Evolutionary conservation across 2,797 vertebrate species (phyloP), one percentile per base, ranked within the genome.

Genomic region (Pseudochirops cupreus): DNA sequence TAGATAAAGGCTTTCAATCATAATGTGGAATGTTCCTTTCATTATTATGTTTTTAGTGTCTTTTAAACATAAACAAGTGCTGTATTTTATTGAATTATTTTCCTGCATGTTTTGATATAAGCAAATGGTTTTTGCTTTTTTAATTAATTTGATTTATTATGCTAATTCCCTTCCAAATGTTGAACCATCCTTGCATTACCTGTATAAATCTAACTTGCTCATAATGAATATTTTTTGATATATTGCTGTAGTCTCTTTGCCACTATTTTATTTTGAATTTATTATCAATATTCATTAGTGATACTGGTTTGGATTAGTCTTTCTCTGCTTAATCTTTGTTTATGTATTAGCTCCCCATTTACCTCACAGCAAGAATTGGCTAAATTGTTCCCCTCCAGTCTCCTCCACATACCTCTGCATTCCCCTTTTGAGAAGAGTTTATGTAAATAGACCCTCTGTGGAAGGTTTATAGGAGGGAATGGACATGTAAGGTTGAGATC

Each of bases 81-180:
- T 46, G 74, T 26, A 82, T 82, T 82, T 82, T 82, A 82, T 46
- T 82, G n/a, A 82, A 46, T 82, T 82, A 82, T 46, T 46, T 82
- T 82, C 74, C 74, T 82, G 39, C 39, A 46, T 82, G 74, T 82
- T 82, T 46, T 82, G 39, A 46, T 82, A 82, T 10, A 82, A 46
- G 74, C 39, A 82, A 82, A 82, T 82, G 74, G 74, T 26, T 82
- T 82, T 82, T 46, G 39, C 39, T 82, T 82, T 82, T 82, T 46
- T 82, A 82, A 82, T 82, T 82, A 82, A 82, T 46, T 82, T 82
- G 74, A 82, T 82, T 82, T 82, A 82, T 82, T 82, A 82, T 82
- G 74, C 39, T 82, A 82, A 82, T 82, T 82, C 39, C 39, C 31
- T 82, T 82, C 74, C 39, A 82, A 82, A 82, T 82, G 74, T 24